These are phyloP conservation scores for Yponomeuta sedellus DNA, from an alignment of 2,888 invertebrate genomes.

Conservation along the genomic window DNA sequence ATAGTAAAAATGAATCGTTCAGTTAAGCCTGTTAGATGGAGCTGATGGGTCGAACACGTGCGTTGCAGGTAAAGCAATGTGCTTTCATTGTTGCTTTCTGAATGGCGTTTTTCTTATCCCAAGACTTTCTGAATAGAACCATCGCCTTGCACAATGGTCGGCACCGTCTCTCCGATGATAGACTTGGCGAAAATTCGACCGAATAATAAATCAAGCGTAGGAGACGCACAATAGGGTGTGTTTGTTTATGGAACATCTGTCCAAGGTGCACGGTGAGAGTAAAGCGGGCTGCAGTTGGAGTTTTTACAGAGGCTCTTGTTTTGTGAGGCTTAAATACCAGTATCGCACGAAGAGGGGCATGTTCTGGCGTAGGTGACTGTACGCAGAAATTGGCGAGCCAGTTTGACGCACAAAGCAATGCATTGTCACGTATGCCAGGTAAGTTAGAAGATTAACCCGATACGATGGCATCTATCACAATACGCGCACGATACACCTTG, in stretches of 20 bases:
- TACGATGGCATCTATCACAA: conserved; percentile 34
- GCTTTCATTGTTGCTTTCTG: conserved; percentile 59
- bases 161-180: conserved; percentile 50
- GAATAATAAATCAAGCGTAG: conserved; percentile 67
- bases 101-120: conserved; percentile 55
- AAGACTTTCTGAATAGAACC: conserved; percentile 46
- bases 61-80: conserved; percentile 69
- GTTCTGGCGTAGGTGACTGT: no score
- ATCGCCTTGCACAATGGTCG: conserved; percentile 62
- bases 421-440: conserved; percentile 57
- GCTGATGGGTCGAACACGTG: conserved; percentile 56
- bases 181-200: conserved; percentile 48
- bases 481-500: conserved; percentile 53
- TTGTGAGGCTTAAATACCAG: no score
- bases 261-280: conserved; percentile 38
- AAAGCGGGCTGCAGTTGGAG: background rate
- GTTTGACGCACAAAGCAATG: conserved; percentile 42
- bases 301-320: no score
- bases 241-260: conserved; percentile 72
- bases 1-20: conserved; percentile 32
- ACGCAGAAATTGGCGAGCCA: conserved; percentile 46
- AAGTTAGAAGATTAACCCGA: conserved; percentile 72
- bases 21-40: conserved; percentile 22
- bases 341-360: no score
- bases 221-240: conserved; percentile 51